Evolutionary conservation across 2,113 vertebrate genomes (phyloP), one percentile per base, ranked within the genome.

Genomic region (Perca fluviatilis): DNA sequence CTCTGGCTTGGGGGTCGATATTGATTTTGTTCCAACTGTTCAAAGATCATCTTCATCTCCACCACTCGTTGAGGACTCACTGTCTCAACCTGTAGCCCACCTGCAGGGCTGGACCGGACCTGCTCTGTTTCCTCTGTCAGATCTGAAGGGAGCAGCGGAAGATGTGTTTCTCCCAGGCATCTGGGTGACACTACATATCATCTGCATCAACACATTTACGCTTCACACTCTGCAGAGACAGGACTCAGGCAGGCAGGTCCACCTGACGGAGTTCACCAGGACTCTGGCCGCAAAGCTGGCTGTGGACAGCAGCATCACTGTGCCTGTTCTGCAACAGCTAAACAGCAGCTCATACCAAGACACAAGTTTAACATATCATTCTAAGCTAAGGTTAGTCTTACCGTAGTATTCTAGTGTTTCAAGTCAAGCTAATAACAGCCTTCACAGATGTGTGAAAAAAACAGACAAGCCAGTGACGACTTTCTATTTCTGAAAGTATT

Each of bases 191-290:
- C 78, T 94, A 0, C 90, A 91, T 51, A 7, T 82, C 5, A 50
- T 85, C 56, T 93, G 77, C 87, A 94, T 95, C 78, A 94, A 94
- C 73, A 71, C 92, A 0, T 92, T 87, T 53, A 76, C 84, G 51
- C 90, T 94, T 1, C 89, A 92, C 85, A 47, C 80, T 3, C 74
- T 90, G 75, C 78, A 90, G 87, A 85, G 54, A 21, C 73, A 18
- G 78, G 50, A 76, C 27, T 86, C 83, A 1, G 70, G 40, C 13
- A 83, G 11, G 21, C 66, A 63, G 27, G 67, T 79, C 16, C 74
- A 74, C 15, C 82, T 93, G 25, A 62, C 49, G 0, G 73, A 90
- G 56, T 92, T 92, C 74, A 89, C 84, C 69, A 88, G 76, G 46
- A 63, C 81, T 27, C 72, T 94, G 84, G 90, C 89, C 63, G 88